Percentiles rank a stretch among this genome's conserved stretches.
These are phyloP conservation scores for Erannis defoliaria DNA, from an alignment of 2,888 invertebrate species.

Conservation along the genomic window DNA sequence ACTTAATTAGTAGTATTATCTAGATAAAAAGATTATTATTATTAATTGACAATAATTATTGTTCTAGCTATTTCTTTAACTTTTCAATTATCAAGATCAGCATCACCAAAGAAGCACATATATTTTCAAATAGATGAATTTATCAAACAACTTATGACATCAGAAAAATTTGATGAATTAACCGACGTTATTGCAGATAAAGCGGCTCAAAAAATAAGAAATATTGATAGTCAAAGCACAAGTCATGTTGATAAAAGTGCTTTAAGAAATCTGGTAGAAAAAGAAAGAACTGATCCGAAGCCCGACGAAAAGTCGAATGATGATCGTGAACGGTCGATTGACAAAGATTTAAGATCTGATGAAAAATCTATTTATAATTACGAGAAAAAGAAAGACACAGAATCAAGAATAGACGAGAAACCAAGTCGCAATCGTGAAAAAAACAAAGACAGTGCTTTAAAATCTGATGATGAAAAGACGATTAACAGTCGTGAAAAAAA, in stretches of 20 bases:
- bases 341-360: slow-evolving; percentile 3
- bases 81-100: slow-evolving; percentile 3
- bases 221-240: slow-evolving; percentile 27
- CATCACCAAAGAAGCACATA: slow-evolving; percentile 2
- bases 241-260: slow-evolving; percentile 6
- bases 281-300: slow-evolving; percentile 1
- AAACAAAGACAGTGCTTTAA: slow-evolving; percentile 25
- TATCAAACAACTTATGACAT: slow-evolving; percentile 52
- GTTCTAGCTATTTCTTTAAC: slow-evolving; percentile 1
- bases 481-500: slow-evolving; percentile 7
- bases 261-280: not conserved
- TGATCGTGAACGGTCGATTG: not conserved
- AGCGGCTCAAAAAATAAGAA: slow-evolving; percentile 54
- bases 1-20: no score
- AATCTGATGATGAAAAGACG: not conserved
- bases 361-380: not conserved
- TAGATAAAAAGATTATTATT: no score
- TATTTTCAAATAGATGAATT: slow-evolving; percentile 52
- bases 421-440: not conserved
- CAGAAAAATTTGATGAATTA: slow-evolving; percentile 56
- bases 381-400: not conserved
- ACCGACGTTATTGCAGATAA: slow-evolving; percentile 58
- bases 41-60: not conserved
- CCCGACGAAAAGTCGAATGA: slow-evolving; percentile 8
- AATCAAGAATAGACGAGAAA: not conserved